These are phyloP conservation scores for Ceratoteleas bidentatus DNA, from an alignment of 1,140 invertebrate species.

Conservation along the genomic window DNA sequence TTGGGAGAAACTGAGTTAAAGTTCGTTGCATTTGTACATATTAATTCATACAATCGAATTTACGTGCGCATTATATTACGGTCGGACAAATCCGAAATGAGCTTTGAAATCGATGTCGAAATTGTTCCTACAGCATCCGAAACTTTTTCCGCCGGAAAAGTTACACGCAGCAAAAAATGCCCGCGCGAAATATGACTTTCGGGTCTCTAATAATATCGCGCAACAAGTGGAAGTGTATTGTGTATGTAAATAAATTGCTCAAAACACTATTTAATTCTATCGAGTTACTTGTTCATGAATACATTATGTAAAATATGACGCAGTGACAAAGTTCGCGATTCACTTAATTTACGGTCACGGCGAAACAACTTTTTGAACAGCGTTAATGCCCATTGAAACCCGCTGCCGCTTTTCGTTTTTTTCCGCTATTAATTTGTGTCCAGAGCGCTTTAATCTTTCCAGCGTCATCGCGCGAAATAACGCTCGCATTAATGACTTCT, in stretches of 20 bases:
- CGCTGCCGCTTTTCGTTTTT: too few relatives aligned
- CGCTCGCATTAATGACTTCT: slow-evolving; percentile 11
- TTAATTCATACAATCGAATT: too few relatives aligned
- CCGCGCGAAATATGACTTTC: slow-evolving; percentile 34
- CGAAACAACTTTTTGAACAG: slow-evolving; percentile 44
- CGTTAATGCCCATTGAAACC: slow-evolving; percentile 17
- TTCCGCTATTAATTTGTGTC: slow-evolving; percentile 17
- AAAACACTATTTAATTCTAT: slow-evolving; percentile 58
- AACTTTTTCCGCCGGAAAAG: too few relatives aligned
- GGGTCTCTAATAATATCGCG: slow-evolving; percentile 37
- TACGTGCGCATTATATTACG: too few relatives aligned
- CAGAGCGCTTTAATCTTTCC: not conserved
- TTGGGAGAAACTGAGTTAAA: too few relatives aligned
- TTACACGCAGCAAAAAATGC: too few relatives aligned
- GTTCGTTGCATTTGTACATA: too few relatives aligned
- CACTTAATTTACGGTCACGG: slow-evolving; percentile 39
- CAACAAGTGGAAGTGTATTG: slow-evolving; percentile 58
- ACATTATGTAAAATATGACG: slow-evolving; percentile 58
- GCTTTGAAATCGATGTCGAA: too few relatives aligned
- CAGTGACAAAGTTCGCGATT: slow-evolving; percentile 49
- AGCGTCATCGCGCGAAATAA: slow-evolving; percentile 2
- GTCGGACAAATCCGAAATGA: too few relatives aligned
- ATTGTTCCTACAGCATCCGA: too few relatives aligned
- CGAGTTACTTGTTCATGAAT: slow-evolving; percentile 56
- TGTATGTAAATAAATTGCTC: slow-evolving; percentile 58